Conservation (phyloP, 2,888 invertebrate genomes). For the Auanema sp. region DNA sequence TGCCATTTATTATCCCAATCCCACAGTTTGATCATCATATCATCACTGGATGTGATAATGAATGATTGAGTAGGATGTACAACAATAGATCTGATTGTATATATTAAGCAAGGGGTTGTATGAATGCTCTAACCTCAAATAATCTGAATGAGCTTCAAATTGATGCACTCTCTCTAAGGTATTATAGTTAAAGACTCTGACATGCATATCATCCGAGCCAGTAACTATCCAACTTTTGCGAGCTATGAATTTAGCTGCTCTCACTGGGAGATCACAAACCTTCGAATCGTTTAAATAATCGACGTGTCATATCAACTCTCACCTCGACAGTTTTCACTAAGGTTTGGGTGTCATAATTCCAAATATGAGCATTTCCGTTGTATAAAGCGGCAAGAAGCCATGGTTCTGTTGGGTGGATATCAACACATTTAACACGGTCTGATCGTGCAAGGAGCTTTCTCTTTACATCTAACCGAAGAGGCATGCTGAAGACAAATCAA, state of each 20-base stretch:
- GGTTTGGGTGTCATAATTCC: slow-evolving; percentile 92
- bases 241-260: slow-evolving; percentile 91
- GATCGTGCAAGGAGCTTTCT: slow-evolving; percentile 94
- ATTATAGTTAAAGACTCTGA: slow-evolving; percentile 96
- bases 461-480: slow-evolving; percentile 94
- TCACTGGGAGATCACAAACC: slow-evolving; percentile 90
- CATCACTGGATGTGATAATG: slow-evolving; percentile 86
- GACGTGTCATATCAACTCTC: background rate
- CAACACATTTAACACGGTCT: slow-evolving; percentile 86
- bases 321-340: slow-evolving; percentile 72
- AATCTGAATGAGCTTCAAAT: slow-evolving; percentile 98
- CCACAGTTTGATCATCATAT: slow-evolving; percentile 97
- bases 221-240: slow-evolving; percentile 98
- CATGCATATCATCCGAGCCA: slow-evolving; percentile 77
- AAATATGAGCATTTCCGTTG: slow-evolving; percentile 98
- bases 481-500: slow-evolving; percentile 68
- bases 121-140: slow-evolving; percentile 71
- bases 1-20: slow-evolving; percentile 99
- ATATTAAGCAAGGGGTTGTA: background rate
- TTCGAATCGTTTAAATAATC: slow-evolving; percentile 48
- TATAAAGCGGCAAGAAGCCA: slow-evolving; percentile 98
- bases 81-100: slow-evolving; percentile 76
- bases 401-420: slow-evolving; percentile 94
- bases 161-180: slow-evolving; percentile 91
- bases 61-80: slow-evolving; percentile 97